Evolutionary conservation across 2,888 invertebrate genomes (phyloP).

Genomic region (Terebella lapidaria): DNA sequence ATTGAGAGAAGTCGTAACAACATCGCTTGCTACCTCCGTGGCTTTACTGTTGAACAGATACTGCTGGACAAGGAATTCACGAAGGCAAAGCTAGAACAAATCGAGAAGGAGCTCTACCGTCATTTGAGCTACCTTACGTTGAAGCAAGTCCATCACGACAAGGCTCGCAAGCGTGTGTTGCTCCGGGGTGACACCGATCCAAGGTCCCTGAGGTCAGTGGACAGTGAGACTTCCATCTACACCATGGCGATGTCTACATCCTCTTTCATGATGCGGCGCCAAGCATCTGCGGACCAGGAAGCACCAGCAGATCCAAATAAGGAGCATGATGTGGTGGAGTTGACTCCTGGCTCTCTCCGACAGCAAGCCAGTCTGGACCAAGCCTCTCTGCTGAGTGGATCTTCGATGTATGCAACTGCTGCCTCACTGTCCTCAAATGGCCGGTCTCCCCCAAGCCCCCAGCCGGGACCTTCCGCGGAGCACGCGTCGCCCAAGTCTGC

Average conservation of each 20-base stretch:
- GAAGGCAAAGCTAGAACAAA: slow-evolving; percentile 25
- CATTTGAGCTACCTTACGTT: slow-evolving; percentile 24
- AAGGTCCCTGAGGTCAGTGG: slow-evolving; percentile 10
- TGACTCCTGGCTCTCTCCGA: neutral
- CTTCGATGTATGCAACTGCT: slow-evolving; percentile 24
- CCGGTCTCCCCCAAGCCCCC: slow-evolving; percentile 5
- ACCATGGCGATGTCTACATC: slow-evolving; percentile 23
- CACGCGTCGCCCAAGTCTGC: neutral
- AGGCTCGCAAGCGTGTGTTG: neutral
- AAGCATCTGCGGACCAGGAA: slow-evolving; percentile 8
- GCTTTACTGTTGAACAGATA: slow-evolving; percentile 23
- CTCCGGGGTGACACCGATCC: slow-evolving; percentile 6
- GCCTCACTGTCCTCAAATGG: slow-evolving; percentile 18
- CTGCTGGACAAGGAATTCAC: slow-evolving; percentile 25
- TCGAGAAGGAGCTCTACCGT: slow-evolving; percentile 25
- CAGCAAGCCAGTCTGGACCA: slow-evolving; percentile 22
- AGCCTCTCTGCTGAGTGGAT: slow-evolving; percentile 22
- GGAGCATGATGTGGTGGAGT: neutral
- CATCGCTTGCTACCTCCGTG: slow-evolving; percentile 22
- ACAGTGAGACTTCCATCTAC: slow-evolving; percentile 22
- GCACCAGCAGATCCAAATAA: slow-evolving; percentile 3
- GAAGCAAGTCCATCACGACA: slow-evolving; percentile 17
- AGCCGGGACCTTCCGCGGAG: neutral
- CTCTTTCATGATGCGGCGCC: slow-evolving; percentile 15
- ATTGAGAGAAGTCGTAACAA: slow-evolving; percentile 23